These are phyloP conservation scores for Drosophila parvula DNA, from an alignment of 1,140 invertebrate genomes.

Conservation along the genomic window DNA sequence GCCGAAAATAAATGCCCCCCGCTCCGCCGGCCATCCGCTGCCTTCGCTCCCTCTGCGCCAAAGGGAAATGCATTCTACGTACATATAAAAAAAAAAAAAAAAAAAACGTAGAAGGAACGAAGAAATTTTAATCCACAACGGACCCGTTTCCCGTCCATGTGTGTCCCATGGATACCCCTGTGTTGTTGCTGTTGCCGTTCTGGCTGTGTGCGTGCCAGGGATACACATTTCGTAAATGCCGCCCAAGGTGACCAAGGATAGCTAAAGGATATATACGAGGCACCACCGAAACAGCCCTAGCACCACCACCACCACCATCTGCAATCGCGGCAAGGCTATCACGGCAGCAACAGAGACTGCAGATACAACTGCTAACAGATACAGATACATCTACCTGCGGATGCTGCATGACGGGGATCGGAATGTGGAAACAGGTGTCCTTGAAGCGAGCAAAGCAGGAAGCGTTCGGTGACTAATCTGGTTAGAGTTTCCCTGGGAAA, in stretches of 20 bases:
- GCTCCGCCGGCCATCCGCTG: constrained; percentile 17
- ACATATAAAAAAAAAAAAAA: constrained; percentile 23
- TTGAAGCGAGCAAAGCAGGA: constrained; percentile 45
- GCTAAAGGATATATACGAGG: constrained; percentile 72
- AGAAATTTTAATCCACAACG: constrained; percentile 79
- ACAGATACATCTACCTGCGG: constrained; percentile 53
- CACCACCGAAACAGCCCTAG: constrained; percentile 35
- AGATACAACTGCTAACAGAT: not conserved
- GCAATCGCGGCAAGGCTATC: constrained; percentile 42
- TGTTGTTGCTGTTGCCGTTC: constrained; percentile 6
- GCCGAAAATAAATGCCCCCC: constrained; percentile 79
- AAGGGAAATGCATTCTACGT: constrained; percentile 71
- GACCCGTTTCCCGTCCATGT: constrained; percentile 45
- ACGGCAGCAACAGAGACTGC: constrained; percentile 9
- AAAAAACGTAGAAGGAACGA: constrained; percentile 38
- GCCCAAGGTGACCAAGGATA: constrained; percentile 75
- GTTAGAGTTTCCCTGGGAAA: too few relatives aligned
- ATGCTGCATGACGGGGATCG: constrained; percentile 69
- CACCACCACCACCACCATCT: constrained; percentile 57
- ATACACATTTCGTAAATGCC: constrained; percentile 78
- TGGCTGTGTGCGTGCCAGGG: constrained; percentile 56
- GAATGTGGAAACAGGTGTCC: constrained; percentile 79
- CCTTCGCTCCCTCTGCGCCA: constrained; percentile 13
- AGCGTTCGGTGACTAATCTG: constrained; percentile 19
- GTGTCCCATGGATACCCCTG: constrained; percentile 40